Base-by-base conservation (phyloP, 1,140 invertebrate genomes). In the Linepithema humile region DNA sequence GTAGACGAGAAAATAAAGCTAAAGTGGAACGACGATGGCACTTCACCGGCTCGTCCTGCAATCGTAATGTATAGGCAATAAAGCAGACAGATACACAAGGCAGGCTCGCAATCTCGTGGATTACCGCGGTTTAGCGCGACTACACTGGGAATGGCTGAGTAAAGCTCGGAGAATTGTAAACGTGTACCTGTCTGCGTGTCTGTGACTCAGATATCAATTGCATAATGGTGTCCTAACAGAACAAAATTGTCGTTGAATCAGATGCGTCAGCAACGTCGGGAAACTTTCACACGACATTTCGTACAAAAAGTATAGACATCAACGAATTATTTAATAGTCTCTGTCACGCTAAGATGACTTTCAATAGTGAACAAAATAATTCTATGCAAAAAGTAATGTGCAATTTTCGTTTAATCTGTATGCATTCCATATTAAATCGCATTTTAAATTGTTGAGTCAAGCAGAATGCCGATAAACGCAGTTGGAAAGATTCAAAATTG, bases 81-180 rank as follows among this genome's bases (percentile, higher is more conserved):
- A 80, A 80, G 64, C 64, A 32, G 75, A 69, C 55, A 67, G 75
- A n/a, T 53, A 78, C 23, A 32, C 35, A 43, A 32, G 48, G 6
- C n/a, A 80, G 17, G 10, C 20, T 67, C 32, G 48, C 26, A 43
- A 80, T 80, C 38, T 67, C 12, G 45, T 23, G 62, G 48, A 78
- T 69, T 69, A 55, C 17, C 45, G 35, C 23, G 10, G 32, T 50
- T 78, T 67, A 78, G 23, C 45, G 23, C 7, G 48, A 69, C 7
- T 38, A 50, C 45, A 78, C 35, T 20, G 64, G 10, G 23, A 20
- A 9, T 50, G 40, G 29, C 29, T 50, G 32, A 17, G 17, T 53
- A 69, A 78, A 69, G 45, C 74, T 38, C 32, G 20, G 15, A 20
- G 32, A 67, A 65, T 40, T 26, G 45, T 78, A 53, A 77, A 65